These are phyloP conservation scores for Sycon ciliatum DNA, from an alignment of 37 sponge, comb jelly and placozoan genomes.

Conservation along the genomic window DNA sequence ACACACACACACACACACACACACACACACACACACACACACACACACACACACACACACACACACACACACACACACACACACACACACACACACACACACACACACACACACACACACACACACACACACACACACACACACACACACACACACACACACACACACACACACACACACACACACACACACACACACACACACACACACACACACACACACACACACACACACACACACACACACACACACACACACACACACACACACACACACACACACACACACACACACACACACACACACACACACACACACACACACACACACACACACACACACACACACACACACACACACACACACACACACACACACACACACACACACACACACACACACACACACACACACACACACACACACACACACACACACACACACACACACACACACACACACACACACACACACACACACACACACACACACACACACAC, in stretches of 20 bases:
- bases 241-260: conserved; percentile 12
- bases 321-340: conserved; percentile 11
- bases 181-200: neutral
- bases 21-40: neutral
- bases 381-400: conserved; percentile 14
- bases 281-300: conserved; percentile 12
- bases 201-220: neutral
- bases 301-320: neutral
- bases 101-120: conserved; percentile 5
- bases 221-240: conserved; percentile 12
- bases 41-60: neutral
- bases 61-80: neutral
- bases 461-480: conserved; percentile 14
- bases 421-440: conserved; percentile 6
- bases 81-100: conserved; percentile 5
- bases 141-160: neutral
- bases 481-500: conserved; percentile 12
- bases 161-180: neutral
- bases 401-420: neutral
- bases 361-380: neutral
- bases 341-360: conserved; percentile 11
- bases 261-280: neutral
- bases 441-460: conserved; percentile 12
- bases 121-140: neutral
- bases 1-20: conserved; percentile 5